Percentiles rank a stretch among this genome's conserved stretches.
Evolutionary conservation across 2,888 invertebrate genomes (phyloP).

Genomic region (Lasioglossum villosulum): DNA sequence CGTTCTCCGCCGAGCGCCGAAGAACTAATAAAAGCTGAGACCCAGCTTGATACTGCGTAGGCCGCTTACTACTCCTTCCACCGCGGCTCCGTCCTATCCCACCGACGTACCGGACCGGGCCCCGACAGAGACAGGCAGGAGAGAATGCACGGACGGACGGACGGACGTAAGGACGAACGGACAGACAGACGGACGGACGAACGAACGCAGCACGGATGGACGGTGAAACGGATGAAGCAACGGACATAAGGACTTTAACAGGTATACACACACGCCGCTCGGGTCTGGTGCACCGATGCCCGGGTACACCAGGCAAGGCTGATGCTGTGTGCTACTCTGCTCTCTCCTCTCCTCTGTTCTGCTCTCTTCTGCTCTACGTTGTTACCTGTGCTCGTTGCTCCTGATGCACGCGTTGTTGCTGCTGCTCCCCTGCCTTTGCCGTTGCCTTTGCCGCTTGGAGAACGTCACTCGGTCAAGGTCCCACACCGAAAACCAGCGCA

Average conservation of each 20-base stretch:
- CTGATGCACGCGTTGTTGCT: slow-evolving; percentile 2
- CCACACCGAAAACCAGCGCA: slow-evolving; percentile 78
- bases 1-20: slow-evolving; percentile 83
- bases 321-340: slow-evolving; percentile 27
- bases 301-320: slow-evolving; percentile 24
- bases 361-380: not conserved
- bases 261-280: slow-evolving; percentile 65
- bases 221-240: slow-evolving; percentile 38
- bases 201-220: slow-evolving; percentile 31
- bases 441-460: slow-evolving; percentile 23
- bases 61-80: slow-evolving; percentile 83
- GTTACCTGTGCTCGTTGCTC: slow-evolving; percentile 20
- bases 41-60: slow-evolving; percentile 82
- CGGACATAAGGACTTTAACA: slow-evolving; percentile 64
- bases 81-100: slow-evolving; percentile 77
- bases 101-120: slow-evolving; percentile 71
- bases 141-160: slow-evolving; percentile 60
- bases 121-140: slow-evolving; percentile 67
- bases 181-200: slow-evolving; percentile 42
- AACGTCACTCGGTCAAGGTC: slow-evolving; percentile 83
- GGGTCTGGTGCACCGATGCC: slow-evolving; percentile 17
- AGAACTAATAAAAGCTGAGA: slow-evolving; percentile 83
- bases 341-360: not conserved
- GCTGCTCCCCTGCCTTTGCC: slow-evolving; percentile 8
- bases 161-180: slow-evolving; percentile 56